These are phyloP conservation scores for Pachydiplax longipennis DNA, from an alignment of 2,888 invertebrate genomes.

Conservation along the genomic window DNA sequence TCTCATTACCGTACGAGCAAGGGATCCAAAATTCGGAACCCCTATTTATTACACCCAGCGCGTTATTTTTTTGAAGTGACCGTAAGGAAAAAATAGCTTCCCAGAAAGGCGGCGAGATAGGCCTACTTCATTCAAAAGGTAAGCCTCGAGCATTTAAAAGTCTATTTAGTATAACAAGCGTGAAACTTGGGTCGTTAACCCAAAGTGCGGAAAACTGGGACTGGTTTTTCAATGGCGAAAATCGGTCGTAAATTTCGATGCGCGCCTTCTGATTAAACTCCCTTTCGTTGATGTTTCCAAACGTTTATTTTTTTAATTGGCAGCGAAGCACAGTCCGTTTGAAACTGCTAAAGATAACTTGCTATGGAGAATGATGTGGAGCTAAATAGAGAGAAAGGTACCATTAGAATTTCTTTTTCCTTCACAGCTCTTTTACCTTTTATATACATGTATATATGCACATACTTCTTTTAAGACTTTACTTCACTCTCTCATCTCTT, in stretches of 20 bases:
- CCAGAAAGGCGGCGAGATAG: neutral
- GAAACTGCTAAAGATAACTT: too few species aligned
- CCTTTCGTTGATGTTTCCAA: neutral
- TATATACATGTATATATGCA: neutral
- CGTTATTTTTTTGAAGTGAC: neutral
- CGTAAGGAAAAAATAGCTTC: neutral
- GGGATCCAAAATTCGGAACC: neutral
- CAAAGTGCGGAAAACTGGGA: neutral
- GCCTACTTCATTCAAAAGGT: constrained; percentile 19
- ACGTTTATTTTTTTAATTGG: neutral
- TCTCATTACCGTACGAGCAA: neutral
- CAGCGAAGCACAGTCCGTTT: neutral
- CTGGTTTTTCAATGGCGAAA: neutral
- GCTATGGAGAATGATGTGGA: too few species aligned
- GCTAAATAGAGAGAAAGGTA: too few species aligned
- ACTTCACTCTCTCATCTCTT: too few species aligned
- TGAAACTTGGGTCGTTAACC: constrained; percentile 37
- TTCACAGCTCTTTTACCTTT: neutral
- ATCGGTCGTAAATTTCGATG: neutral
- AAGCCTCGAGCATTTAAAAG: constrained; percentile 30
- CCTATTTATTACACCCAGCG: constrained; percentile 19
- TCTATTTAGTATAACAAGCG: constrained; percentile 40
- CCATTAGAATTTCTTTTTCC: neutral
- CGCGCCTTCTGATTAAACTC: neutral
- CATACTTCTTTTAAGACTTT: too few species aligned